Evolutionary conservation across 2,888 invertebrate genomes (phyloP).

Genomic region (Fabriciana adippe): DNA sequence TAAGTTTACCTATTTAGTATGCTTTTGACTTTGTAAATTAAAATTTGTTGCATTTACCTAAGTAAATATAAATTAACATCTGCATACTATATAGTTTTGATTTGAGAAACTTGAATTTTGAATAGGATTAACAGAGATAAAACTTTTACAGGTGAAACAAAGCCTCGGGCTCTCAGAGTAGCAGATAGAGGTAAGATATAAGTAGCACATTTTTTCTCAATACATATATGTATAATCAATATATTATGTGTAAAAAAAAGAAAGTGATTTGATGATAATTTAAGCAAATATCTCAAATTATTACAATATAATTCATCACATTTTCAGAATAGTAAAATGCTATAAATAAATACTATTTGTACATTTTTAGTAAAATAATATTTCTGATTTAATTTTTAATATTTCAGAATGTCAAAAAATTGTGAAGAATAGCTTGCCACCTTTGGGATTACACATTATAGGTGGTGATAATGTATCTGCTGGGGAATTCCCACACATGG

Average conservation of each 20-base stretch:
- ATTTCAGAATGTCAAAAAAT: slow-evolving; percentile 71
- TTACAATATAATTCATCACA: no score
- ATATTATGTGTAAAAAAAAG: background rate
- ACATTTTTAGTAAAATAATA: background rate
- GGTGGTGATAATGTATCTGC: slow-evolving; percentile 61
- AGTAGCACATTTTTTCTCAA: slow-evolving; percentile 3
- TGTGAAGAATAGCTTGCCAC: slow-evolving; percentile 48
- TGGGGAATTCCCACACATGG: slow-evolving; percentile 76
- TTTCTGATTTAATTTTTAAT: background rate
- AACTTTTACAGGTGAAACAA: slow-evolving; percentile 46
- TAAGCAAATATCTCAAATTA: no score
- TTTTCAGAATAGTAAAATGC: no score
- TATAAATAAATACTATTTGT: no score
- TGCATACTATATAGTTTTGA: no score
- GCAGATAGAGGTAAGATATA: slow-evolving; percentile 57
- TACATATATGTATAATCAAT: background rate
- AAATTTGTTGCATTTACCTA: no score
- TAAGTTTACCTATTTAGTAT: no score
- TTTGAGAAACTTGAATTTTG: background rate
- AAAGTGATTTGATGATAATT: no score
- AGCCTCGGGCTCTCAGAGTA: slow-evolving; percentile 45
- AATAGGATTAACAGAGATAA: slow-evolving; percentile 11
- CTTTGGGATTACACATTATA: slow-evolving; percentile 63
- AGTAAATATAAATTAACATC: no score
- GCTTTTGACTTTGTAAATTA: no score